These are phyloP conservation scores for Barnardius zonarius DNA, from an alignment of 2,113 vertebrate genomes.

Conservation along the genomic window DNA sequence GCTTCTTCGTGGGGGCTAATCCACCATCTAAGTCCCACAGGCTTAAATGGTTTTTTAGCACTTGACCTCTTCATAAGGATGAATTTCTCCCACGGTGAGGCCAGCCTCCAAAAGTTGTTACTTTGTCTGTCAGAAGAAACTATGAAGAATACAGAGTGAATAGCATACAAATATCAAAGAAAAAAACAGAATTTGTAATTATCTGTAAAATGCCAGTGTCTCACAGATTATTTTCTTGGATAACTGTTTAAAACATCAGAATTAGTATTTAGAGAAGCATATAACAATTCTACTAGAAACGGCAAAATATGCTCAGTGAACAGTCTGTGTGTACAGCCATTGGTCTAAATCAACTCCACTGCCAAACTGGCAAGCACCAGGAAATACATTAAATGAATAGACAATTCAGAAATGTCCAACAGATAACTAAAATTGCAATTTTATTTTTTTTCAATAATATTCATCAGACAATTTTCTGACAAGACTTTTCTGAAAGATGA, in stretches of 20 bases:
- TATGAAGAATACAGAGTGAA: not conserved
- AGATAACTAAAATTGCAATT: slow-evolving; percentile 81
- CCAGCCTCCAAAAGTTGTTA: not conserved
- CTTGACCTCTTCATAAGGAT: slow-evolving; percentile 29
- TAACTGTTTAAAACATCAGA: not conserved
- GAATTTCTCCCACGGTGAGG: not conserved
- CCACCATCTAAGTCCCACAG: not conserved
- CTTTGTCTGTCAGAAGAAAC: slow-evolving; percentile 1
- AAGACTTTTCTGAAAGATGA: slow-evolving; percentile 80
- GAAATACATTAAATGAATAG: slow-evolving; percentile 72
- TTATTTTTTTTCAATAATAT: slow-evolving; percentile 79
- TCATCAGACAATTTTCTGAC: slow-evolving; percentile 79
- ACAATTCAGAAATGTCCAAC: slow-evolving; percentile 80
- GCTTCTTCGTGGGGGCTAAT: not conserved
- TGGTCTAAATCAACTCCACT: slow-evolving; percentile 33
- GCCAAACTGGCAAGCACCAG: slow-evolving; percentile 14
- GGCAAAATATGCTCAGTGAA: slow-evolving; percentile 38
- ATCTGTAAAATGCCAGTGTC: not conserved
- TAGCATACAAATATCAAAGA: not conserved
- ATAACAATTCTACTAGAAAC: not conserved
- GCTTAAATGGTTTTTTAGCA: slow-evolving; percentile 17
- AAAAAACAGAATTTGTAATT: not conserved
- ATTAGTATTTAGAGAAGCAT: not conserved
- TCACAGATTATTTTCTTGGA: not conserved
- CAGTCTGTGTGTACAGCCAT: slow-evolving; percentile 17